Evolutionary conservation across 2,888 invertebrate genomes (phyloP).

Genomic region (Eudasyphora cyanicolor): DNA sequence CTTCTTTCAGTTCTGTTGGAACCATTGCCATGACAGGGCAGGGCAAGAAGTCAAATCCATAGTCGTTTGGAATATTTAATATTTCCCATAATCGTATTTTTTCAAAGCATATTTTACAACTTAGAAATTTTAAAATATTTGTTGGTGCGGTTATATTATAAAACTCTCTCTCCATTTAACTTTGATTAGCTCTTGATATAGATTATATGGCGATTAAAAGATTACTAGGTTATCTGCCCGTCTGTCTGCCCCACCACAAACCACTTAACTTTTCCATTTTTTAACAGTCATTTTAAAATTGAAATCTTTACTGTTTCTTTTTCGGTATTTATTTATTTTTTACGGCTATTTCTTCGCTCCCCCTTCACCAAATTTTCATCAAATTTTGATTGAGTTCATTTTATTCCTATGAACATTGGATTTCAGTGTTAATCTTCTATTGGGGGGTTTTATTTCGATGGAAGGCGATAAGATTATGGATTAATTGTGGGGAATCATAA

Average conservation of each 20-base stretch:
- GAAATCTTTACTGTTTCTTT: too few relatives aligned
- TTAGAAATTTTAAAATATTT: background rate
- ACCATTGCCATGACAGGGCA: background rate
- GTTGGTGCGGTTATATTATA: background rate
- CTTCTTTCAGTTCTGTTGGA: background rate
- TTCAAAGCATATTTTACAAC: too few relatives aligned
- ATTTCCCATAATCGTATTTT: too few relatives aligned
- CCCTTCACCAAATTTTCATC: background rate
- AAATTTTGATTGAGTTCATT: slow-evolving; percentile 50
- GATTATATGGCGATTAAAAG: background rate
- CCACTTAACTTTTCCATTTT: background rate
- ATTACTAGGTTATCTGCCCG: background rate
- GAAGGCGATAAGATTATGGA: background rate
- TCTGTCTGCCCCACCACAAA: background rate
- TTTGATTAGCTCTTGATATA: background rate
- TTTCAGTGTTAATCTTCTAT: background rate
- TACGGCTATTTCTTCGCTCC: too few relatives aligned
- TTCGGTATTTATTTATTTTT: too few relatives aligned
- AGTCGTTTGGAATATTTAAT: too few relatives aligned
- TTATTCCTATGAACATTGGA: slow-evolving; percentile 35
- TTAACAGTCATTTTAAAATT: too few relatives aligned
- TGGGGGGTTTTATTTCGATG: background rate
- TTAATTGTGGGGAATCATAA: slow-evolving; percentile 4
- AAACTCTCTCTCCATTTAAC: background rate
- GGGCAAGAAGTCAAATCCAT: too few relatives aligned